Base-by-base conservation (phyloP, 2,113 vertebrate species). In the Stigmatopora argus region DNA sequence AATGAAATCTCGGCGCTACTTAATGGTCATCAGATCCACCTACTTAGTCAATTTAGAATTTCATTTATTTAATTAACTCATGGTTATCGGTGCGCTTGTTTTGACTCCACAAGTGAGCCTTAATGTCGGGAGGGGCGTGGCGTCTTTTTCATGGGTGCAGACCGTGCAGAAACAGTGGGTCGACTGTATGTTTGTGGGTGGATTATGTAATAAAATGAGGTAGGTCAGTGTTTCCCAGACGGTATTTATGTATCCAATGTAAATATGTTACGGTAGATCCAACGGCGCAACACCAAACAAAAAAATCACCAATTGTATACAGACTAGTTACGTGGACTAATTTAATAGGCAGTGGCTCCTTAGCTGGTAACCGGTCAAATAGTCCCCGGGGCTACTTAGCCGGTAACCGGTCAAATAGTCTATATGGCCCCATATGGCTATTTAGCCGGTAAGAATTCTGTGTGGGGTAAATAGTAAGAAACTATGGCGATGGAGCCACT, bases 91-190 rank as follows among this genome's bases (percentile, higher is more conserved):
- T 61, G 58, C 38, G 38, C 58, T 61, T 61, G 58, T 45, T 21
- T 61, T 61, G 41, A 61, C 12, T 61, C 59, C 59, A 61, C 59
- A 61, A 61, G 59, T 61, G 41, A 61, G 59, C 59, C n/a, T 45
- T 5, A n/a, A 23, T 61, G 38, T 45, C 38, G 13, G 19, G 59
- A 46, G 59, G 59, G 59, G 59, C 59, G 59, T 38, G 12, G 41
- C 41, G 26, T 47, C 46, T 26, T 23, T 26, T 48, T 59, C 11
- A n/a, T 5, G 58, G 2, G 41, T 4, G n/a, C 41, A 38, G 60
- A 1, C 38, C 53, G 67, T 21, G 45, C 58, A 34, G 65, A 52
- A 65, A 52, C 21, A 13, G 70, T 67, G 56, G 75, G 70, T 57
- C 70, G 65, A 34, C 62, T 59, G 51, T 41, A n/a, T 61, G 55